Base-by-base conservation (phyloP, 2,113 vertebrate species). In the Melanotaenia duboulayi region DNA sequence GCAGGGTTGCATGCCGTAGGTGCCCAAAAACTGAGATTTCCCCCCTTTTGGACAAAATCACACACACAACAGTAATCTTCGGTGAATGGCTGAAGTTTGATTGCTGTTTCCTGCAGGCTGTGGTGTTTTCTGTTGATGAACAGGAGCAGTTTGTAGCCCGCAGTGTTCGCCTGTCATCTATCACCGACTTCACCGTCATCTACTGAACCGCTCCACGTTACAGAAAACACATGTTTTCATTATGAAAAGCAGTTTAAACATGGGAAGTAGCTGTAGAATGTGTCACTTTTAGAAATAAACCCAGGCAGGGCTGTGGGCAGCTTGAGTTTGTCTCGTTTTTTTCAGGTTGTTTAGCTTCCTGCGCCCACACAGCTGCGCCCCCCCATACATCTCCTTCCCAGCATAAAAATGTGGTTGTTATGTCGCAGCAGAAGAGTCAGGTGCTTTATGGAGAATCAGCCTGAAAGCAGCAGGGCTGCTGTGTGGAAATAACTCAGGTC, bases 71-170 rank as follows among this genome's bases (percentile, higher is more conserved):
- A 28, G 23, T 70, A 58, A 71, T 83, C 72, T 69, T 16, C 10
- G 68, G 71, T 81, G 72, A 60, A 76, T 24, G 77, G 54, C 62
- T 42, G 49, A 75, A 83, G 76, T 81, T 85, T 88, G 73, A 89
- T 89, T 32, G 49, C 57, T 63, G 54, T 50, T 60, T 81, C 65
- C 73, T 86, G 48, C 46, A 65, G 81, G 67, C 35, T 16, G 16
- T 78, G 66, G 28, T 42, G 61, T 88, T 73, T 59, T 52, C 11
- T 35, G 54, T 35, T 57, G 39, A 17, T 39, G 28, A 51, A 1
- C 20, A 39, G 20, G 11, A 51, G 22, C 42, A 25, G 13, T 59
- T 76, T 44, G 52, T 16, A 57, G 82, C 24, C 28, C 50, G 37
- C 61, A 59, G 50, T 57, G 73, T 83, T 74, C 61, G 37, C 74